Base-by-base conservation (phyloP, 23 tunicate species). In the Styela plicata region DNA sequence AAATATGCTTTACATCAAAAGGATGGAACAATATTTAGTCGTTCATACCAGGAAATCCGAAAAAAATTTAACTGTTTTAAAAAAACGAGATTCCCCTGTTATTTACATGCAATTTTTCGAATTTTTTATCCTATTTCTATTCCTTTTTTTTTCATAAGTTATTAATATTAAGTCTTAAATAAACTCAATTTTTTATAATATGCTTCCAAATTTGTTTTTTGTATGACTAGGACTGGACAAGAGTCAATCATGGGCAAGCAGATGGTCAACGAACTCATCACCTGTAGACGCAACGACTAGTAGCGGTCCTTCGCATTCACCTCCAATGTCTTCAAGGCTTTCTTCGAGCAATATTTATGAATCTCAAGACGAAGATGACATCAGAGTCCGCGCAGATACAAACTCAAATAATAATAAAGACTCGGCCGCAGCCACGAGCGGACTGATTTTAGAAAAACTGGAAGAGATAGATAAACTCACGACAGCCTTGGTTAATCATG, bases 381-480 rank as follows among this genome's bases (percentile, higher is more conserved):
- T 13, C 13, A n/a, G n/a, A n/a, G 57, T 44, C 13, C 57, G 10
- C 10, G 13, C 7, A 7, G 13, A 13, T 44, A 13, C 7, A 13
- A 5, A 7, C 7, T 5, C 10, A 44, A 13, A 13, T 5, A 44
- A 44, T 44, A 44, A 44, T 13, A 44, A 44, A 44, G 57, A 44
- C 13, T 44, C 57, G 10, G 57, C 57, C 10, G 57, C 57, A 44
- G 13, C 70, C 31, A 32, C 77, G 3, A 71, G 37, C 35, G 77
- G 77, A 71, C 26, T 26, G 18, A 71, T 71, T 34, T 33, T 71
- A 13, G 77, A 71, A 30, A 71, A 71, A 34, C 34, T 71, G 36
- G 77, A 71, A 71, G 77, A 71, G 29, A 71, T 71, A 21, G 77
- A 71, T 71, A 71, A 71, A 71, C 32, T 71, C 34, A 30, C 77